Percentiles rank a stretch among this genome's conserved stretches.
These are phyloP conservation scores for Pteronura brasiliensis DNA, from an alignment of 2,113 vertebrate species.

Conservation along the genomic window DNA sequence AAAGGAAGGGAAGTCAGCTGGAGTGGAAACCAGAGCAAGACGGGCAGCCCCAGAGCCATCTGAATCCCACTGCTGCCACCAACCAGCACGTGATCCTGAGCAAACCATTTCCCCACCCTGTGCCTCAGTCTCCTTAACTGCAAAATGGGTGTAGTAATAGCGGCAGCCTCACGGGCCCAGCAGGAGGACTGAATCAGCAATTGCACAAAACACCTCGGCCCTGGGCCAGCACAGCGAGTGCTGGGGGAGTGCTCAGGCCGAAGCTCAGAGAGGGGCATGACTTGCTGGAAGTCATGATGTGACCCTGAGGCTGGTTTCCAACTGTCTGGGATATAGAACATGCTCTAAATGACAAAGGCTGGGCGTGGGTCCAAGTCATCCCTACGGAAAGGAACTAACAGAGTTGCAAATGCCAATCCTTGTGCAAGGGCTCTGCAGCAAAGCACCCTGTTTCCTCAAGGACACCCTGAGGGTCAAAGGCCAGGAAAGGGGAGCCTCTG, in stretches of 20 bases:
- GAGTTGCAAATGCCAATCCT: not conserved
- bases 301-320: constrained; percentile 34
- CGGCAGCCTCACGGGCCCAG: accelerated
- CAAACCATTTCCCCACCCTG: not conserved
- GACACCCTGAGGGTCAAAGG: not conserved
- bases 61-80: not conserved
- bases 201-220: not conserved
- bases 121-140: not conserved
- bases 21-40: not conserved
- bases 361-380: constrained; percentile 29
- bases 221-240: not conserved
- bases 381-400: not conserved
- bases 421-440: not conserved
- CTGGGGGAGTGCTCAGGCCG: not conserved
- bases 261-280: not conserved
- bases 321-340: constrained; percentile 4
- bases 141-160: not conserved
- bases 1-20: not conserved
- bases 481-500: not conserved
- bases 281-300: not conserved
- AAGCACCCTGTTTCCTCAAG: not conserved
- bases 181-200: not conserved
- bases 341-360: constrained; percentile 24
- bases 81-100: not conserved
- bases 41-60: not conserved